Percentiles rank a stretch among this genome's conserved stretches.
Conservation (phyloP, 2,113 vertebrate species). For the Rattus rattus region DNA sequence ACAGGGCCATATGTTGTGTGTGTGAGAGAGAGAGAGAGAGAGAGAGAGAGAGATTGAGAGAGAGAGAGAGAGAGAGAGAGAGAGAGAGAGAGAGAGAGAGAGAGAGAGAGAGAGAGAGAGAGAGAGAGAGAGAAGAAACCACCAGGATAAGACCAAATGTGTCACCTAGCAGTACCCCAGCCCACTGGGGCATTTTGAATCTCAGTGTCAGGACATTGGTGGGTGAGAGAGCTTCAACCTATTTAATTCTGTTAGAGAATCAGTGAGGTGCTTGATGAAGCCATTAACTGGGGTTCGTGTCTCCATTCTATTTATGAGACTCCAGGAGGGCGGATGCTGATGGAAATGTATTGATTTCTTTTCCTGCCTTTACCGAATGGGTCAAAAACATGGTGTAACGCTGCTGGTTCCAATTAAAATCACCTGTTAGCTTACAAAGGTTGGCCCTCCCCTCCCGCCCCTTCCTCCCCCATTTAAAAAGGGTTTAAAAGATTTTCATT, state of each 20-base stretch:
- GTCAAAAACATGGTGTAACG: constrained; percentile 89
- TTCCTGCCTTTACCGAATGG: constrained; percentile 85
- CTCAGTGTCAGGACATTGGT: constrained; percentile 37
- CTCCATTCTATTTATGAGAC: constrained; percentile 84
- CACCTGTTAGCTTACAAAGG: constrained; percentile 98
- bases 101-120: too few species aligned
- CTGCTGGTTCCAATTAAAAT: constrained; percentile 97
- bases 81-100: not conserved
- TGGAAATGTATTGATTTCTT: constrained; percentile 89
- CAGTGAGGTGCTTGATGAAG: constrained; percentile 83
- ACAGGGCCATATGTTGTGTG: not conserved
- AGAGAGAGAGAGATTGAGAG: too few species aligned
- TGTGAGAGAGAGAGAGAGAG: not conserved
- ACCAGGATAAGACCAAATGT: not conserved
- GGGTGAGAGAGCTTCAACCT: constrained; percentile 70
- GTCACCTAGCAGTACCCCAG: constrained; percentile 1
- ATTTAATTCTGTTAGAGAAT: constrained; percentile 83
- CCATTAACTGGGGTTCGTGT: constrained; percentile 83
- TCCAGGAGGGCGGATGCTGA: constrained; percentile 88
- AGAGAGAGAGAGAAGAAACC: too few species aligned
- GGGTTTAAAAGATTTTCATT: constrained; percentile 99
- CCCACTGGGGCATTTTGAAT: constrained; percentile 49
- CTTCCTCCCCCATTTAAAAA: constrained; percentile 92
- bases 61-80: too few species aligned
- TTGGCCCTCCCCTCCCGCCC: constrained; percentile 80